Base-by-base conservation (phyloP, 2,113 vertebrate species). In the Myxocyprinus asiaticus region DNA sequence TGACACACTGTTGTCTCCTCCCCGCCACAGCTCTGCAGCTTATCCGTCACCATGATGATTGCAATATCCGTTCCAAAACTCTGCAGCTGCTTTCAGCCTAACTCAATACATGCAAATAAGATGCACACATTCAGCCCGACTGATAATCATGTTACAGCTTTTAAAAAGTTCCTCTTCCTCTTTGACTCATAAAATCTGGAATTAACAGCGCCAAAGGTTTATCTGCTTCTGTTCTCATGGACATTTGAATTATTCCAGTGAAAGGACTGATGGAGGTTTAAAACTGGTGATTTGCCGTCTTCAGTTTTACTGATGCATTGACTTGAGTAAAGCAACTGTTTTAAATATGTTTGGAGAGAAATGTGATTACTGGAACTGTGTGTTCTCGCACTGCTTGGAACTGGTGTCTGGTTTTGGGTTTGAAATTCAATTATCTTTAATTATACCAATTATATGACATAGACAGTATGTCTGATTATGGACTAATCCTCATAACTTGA, bases 21-120 rank as follows among this genome's bases (percentile, higher is more conserved):
- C 22, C 22, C 22, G 22, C 22, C 22, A 33, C 22, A 33, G 22
- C 22, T 33, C 22, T 33, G 22, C 22, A 33, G 22, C 22, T 33
- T 63, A 75, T 42, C 45, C 9, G 59, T 75, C 4, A 4, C 5
- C 59, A 42, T 22, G 44, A 50, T 6, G 11, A 75, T n/a, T 63
- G 45, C 7, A 50, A 11, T 45, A 14, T 63, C 15, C 55, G 11
- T 63, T 56, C 15, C 14, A 47, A 50, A 63, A n/a, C 42, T 7
- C 22, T 33, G 11, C 58, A 45, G 56, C 15, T 47, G 72, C 45
- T 51, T 61, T 17, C 70, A 61, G 55, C 6, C 17, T 5, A 48
- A 63, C 58, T 63, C 15, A 75, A 65, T 53, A 76, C 73, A 53
- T 76, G 73, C 61, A 53, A 76, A 65, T 65, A 51, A 76, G 61